phyloP scores from a whole-genome alignment of 2,888 invertebrate species.

The Rhabditophanes sp. region DNA sequence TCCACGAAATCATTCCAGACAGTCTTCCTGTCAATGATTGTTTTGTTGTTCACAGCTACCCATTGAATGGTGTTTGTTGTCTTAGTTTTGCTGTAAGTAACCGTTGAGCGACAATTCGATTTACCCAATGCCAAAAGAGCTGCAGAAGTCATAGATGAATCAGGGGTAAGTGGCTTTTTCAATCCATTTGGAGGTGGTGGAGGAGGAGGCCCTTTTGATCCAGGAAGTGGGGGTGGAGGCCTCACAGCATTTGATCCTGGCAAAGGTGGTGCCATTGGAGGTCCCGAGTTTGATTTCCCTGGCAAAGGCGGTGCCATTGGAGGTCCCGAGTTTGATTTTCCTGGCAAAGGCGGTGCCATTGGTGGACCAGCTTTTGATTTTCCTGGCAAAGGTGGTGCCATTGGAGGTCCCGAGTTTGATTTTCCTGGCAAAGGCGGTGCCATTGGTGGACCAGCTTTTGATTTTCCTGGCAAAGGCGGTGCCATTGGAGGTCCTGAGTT shows the following conservation, averaged over 20 bases:
- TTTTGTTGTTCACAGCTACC: conserved; percentile 2
- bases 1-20: conserved; percentile 4
- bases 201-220: conserved; percentile 1
- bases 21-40: conserved; percentile 3
- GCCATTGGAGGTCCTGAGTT: no score
- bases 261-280: no score
- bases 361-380: no score
- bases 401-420: no score
- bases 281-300: no score
- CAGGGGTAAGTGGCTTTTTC: conserved; percentile 1
- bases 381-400: no score
- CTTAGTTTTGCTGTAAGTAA: conserved; percentile 5
- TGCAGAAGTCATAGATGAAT: background rate
- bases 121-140: conserved; percentile 1
- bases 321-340: no score
- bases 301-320: no score
- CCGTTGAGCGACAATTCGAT: conserved; percentile 2
- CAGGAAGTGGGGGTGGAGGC: background rate
- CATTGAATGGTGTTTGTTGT: conserved; percentile 3
- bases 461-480: no score
- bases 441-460: no score
- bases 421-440: no score
- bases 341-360: no score
- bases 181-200: background rate
- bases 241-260: background rate